Percentiles rank a stretch among this genome's conserved stretches.
Conservation (phyloP, 2,888 invertebrate species). For the Aspidapion aeneum region DNA sequence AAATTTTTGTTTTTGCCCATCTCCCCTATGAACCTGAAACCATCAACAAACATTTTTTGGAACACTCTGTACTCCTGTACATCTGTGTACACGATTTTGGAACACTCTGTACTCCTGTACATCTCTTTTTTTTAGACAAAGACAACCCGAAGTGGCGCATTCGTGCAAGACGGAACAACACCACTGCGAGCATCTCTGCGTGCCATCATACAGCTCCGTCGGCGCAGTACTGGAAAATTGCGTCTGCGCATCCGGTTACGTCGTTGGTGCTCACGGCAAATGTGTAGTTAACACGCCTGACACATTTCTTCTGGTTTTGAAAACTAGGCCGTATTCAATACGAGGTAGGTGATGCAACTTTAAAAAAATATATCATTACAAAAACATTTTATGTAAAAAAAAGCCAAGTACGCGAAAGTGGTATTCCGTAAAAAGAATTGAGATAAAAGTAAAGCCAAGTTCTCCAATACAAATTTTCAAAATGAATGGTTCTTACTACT, state of each 20-base stretch:
- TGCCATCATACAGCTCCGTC: slow-evolving; percentile 59
- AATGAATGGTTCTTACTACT: too few species aligned
- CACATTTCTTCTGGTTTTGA: slow-evolving; percentile 63
- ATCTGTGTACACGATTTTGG: too few species aligned
- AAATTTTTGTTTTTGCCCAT: background rate
- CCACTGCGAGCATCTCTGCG: slow-evolving; percentile 76
- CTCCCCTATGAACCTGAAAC: too few species aligned
- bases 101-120: too few species aligned
- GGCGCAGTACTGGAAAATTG: slow-evolving; percentile 59
- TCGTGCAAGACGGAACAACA: slow-evolving; percentile 57
- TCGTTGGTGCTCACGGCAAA: slow-evolving; percentile 52
- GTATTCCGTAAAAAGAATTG: too few species aligned
- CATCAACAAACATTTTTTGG: too few species aligned
- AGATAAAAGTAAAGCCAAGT: too few species aligned
- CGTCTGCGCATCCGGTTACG: slow-evolving; percentile 70
- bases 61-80: too few species aligned
- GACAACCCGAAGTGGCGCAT: slow-evolving; percentile 71
- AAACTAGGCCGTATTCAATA: slow-evolving; percentile 67
- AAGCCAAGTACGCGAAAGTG: too few species aligned
- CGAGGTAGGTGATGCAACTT: slow-evolving; percentile 63
- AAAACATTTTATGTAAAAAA: too few species aligned
- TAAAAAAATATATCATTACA: too few species aligned
- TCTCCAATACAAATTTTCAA: too few species aligned
- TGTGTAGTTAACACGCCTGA: slow-evolving; percentile 57
- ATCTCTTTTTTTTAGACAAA: slow-evolving; percentile 55